These are phyloP conservation scores for Ellobium chinense DNA, from an alignment of 2,888 invertebrate genomes.

Conservation along the genomic window DNA sequence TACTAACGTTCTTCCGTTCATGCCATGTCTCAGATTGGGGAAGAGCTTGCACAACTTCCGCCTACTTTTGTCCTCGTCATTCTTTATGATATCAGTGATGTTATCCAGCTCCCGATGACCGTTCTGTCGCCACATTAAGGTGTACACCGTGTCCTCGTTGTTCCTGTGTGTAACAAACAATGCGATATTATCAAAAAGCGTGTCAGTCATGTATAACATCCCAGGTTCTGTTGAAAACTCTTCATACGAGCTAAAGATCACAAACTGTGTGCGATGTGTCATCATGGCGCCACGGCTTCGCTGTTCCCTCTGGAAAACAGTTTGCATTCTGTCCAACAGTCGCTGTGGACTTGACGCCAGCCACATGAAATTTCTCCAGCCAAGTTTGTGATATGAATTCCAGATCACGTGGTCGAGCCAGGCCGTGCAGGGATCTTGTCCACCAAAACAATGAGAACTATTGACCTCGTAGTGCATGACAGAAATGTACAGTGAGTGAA, in stretches of 20 bases:
- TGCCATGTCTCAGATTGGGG: conserved; percentile 13
- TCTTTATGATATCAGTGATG: neutral
- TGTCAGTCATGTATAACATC: neutral
- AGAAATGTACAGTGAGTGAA: too few species aligned
- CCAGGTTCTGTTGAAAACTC: neutral
- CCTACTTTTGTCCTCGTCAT: neutral
- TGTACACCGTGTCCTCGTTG: neutral
- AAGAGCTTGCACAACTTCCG: neutral
- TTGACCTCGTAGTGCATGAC: too few species aligned
- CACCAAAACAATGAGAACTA: too few species aligned
- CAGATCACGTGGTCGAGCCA: neutral
- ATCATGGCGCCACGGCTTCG: neutral
- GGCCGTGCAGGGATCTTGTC: neutral
- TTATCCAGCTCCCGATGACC: conserved; percentile 1
- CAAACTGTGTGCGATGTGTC: neutral
- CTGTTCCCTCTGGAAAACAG: neutral
- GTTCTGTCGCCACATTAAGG: conserved; percentile 7
- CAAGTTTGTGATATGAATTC: neutral
- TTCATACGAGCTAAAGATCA: neutral
- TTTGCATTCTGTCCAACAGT: neutral
- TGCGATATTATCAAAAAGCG: conserved; percentile 2
- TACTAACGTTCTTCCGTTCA: conserved; percentile 10
- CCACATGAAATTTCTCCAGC: neutral
- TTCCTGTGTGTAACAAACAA: neutral
- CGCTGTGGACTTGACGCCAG: neutral